Evolutionary conservation across 2,888 invertebrate species (phyloP).

Genomic region (Ariolimax columbianus): DNA sequence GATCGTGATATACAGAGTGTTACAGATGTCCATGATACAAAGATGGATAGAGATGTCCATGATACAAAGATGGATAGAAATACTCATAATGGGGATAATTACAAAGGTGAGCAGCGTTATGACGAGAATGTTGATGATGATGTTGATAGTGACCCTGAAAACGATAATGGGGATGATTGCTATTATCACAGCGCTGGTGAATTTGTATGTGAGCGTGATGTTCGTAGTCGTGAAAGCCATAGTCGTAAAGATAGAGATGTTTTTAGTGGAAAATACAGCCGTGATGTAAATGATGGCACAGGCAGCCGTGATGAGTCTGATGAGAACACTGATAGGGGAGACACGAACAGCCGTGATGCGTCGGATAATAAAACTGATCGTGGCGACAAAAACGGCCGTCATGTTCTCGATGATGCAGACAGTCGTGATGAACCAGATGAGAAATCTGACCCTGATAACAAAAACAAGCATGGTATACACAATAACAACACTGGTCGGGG

Average conservation of each 20-base stretch:
- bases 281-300: background rate
- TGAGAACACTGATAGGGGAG: background rate
- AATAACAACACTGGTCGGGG: background rate
- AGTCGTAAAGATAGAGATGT: background rate
- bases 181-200: background rate
- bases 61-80: background rate
- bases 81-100: background rate
- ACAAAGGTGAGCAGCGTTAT: background rate
- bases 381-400: slow-evolving; percentile 25
- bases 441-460: too few relatives aligned
- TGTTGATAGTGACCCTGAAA: background rate
- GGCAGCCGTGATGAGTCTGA: background rate
- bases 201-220: background rate
- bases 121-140: background rate
- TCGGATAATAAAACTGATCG: background rate
- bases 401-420: slow-evolving; percentile 15
- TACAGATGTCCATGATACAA: background rate
- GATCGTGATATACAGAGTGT: background rate
- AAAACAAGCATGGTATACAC: background rate
- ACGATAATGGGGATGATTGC: background rate
- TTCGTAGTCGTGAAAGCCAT: background rate
- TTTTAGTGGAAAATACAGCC: background rate
- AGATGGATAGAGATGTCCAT: background rate
- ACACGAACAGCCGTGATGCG: background rate
- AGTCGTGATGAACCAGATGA: background rate